Evolutionary conservation across 2,797 vertebrate genomes (phyloP), one percentile per base, ranked within the genome.

Genomic region (Mareca penelope): DNA sequence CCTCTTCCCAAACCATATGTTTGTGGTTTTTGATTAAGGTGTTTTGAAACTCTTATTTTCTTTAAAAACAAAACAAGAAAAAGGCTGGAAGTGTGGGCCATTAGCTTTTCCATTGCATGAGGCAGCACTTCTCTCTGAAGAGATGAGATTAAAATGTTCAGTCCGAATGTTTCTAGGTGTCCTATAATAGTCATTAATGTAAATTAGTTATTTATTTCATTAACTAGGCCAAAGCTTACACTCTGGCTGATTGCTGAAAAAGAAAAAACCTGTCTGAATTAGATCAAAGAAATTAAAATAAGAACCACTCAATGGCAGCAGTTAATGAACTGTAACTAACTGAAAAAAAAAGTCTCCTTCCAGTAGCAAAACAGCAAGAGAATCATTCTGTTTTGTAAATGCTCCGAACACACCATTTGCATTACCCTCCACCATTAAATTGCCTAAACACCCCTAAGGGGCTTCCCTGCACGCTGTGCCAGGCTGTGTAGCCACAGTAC

Each of bases 231-330:
- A 64, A 94, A 96, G 80, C 71, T 92, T 85, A 65, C 18, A 65
- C 85, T 92, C 75, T 95, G 89, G 53, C 84, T 31, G 55, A 88
- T 76, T 73, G 89, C 84, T 77, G 73, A 85, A 76, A 90, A 86
- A 72, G 48, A 40, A 55, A 44, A 94, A 95, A 63, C 37, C 69
- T 94, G 72, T 46, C 78, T 85, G 96, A 95, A 96, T 96, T 92
- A 94, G 88, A 97, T 93, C 90, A 95, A 95, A 94, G 94, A 94
- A 96, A 97, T 94, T 96, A 96, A 96, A 97, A 67, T 84, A 97
- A 96, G 94, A 96, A 85, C 69, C 85, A 91, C 90, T 95, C 55
- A 18, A 19, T 52, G 17, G 95, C 64, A 93, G 85, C 94, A 93
- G 88, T 92, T 96, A 97, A 97, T 96, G 96, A 96, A 87, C 92